Conservation (phyloP, 2,113 vertebrate genomes). For the Peucedramus taeniatus region DNA sequence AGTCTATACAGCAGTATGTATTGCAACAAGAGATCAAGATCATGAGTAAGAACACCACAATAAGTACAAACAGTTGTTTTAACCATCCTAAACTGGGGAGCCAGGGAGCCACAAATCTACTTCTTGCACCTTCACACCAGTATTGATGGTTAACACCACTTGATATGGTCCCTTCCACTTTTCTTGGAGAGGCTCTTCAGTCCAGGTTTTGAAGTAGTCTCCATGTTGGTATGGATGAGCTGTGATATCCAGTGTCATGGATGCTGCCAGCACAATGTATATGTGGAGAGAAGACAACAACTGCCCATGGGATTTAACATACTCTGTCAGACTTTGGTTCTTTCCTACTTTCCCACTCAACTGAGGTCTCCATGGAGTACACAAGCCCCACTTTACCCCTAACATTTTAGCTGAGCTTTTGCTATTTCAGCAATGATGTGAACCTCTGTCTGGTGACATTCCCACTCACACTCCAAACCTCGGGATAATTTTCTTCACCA, state of each 20-base stretch:
- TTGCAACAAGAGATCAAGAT: not conserved
- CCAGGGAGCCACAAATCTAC: not conserved
- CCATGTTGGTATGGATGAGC: accelerated
- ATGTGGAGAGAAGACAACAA: not conserved
- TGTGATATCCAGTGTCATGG: not conserved
- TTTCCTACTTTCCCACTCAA: not conserved
- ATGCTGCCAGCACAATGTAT: not conserved
- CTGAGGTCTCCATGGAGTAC: not conserved
- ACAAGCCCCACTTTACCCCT: not conserved
- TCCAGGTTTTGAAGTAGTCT: not conserved
- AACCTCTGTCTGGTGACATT: not conserved
- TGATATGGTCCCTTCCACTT: not conserved
- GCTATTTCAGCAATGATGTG: not conserved
- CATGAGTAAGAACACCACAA: not conserved
- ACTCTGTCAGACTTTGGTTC: not conserved
- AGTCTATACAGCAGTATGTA: not conserved
- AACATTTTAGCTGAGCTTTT: not conserved
- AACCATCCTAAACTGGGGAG: not conserved
- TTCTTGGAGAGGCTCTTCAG: not conserved
- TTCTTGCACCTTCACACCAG: not conserved
- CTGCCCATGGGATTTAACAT: not conserved
- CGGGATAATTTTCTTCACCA: not conserved
- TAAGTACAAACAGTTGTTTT: not conserved
- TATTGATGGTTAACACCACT: not conserved
- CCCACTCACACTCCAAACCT: not conserved